Evolutionary conservation across 2,113 vertebrate species (phyloP), one percentile per base, ranked within the genome.

Genomic region (Rhea americana): DNA sequence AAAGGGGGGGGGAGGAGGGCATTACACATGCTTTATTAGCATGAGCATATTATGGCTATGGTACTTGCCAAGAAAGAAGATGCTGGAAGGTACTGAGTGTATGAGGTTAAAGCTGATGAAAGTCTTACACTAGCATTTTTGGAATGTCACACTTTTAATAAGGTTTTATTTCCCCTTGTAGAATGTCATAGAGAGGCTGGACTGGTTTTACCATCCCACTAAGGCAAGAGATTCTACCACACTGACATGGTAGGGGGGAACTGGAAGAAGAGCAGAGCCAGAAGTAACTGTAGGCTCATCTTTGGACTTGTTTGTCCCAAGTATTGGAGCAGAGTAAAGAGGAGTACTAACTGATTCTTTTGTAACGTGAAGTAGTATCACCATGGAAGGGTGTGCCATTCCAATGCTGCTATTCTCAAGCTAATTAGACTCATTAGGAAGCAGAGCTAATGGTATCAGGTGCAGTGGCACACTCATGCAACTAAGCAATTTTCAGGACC

Each of bases 1-100:
- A 50, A 16, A 39, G 77, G 62, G 16, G 37, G 20, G 45, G 74
- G 48, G 24, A 81, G 88, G 63, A 75, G 25, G 22, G 26, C 81
- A 82, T 78, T 91, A 32, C 37, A 61, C 76, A 28, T 80, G 17
- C 56, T 93, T 76, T 96, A 71, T 83, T 91, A 75, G 48, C 48
- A 11, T 86, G 63, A 87, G 20, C 47, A 7, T 83, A 63, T 67
- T 85, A 58, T 88, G 76, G 15, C 25, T 86, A 13, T 78, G 43
- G 80, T 92, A n/a, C n/a, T 63, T 67, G 30, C 59, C 74, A 74
- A 73, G 59, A 55, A 80, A 83, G 51, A 87, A 51, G n/a, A 62
- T 70, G 30, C 47, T 72, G 58, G 78, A 39, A 56, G 83, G 41
- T 84, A 76, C 5, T 3, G 5, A 41, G 39, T 55, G 14, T 50